Base-by-base conservation (phyloP, 2,888 invertebrate species). In the Harpalus rufipes region DNA sequence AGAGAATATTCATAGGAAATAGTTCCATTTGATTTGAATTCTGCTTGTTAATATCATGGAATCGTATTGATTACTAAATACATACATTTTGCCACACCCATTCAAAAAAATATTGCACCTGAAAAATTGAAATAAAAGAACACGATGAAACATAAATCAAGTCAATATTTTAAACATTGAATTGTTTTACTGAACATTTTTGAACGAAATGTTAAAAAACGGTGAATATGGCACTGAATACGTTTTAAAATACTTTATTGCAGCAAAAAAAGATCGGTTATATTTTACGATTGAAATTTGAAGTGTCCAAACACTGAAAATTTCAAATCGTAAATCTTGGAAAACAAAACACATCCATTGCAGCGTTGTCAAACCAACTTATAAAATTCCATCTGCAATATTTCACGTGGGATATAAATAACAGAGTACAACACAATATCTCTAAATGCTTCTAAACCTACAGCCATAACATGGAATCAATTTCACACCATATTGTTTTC, bases 401-500 rank as follows among this genome's bases (percentile, higher is more conserved):
- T 68, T 68, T 68, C 39, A 39, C 68, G 12, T n/a, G 3, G 39
- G 25, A 68, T 12, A 68, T 68, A 68, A 68, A 68, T 68, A 68
- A 68, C 68, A 14, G n/a, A n/a, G 32, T 68, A 68, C 39, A 68
- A 39, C 68, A 68, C 68, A 68, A 68, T 68, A 68, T 68, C 68
- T 68, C 68, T 68, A 68, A 68, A 68, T 14, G 68, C 32, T 39
- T 14, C 32, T 39, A 39, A 68, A 68, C 39, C 68, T 39, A 63
- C n/a, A 39, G 68, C 39, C 21, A 68, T 68, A 68, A 68, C 68
- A 39, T 68, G 68, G 68, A 68, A 68, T 68, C 68, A 68, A 74
- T 74, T 74, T 74, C 44, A 41, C 72, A 74, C 72, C 72, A 74
- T 74, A 74, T 74, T 74, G 72, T 74, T 74, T 18, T 74, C 44